Evolutionary conservation across 2,888 invertebrate species (phyloP).

Genomic region (Archips xylosteana): DNA sequence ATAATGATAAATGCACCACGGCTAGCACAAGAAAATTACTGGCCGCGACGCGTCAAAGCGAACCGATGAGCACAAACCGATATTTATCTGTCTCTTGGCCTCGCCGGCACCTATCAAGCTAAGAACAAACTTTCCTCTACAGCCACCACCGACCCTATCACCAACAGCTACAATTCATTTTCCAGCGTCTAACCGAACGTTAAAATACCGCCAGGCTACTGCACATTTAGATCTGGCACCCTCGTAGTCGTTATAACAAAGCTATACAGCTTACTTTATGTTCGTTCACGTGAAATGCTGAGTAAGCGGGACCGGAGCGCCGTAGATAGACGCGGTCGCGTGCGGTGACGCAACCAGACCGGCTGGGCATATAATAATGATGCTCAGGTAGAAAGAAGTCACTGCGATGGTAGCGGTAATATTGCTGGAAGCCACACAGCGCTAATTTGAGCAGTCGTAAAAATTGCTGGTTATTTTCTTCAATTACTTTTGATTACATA

Average conservation of each 20-base stretch:
- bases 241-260: constrained; percentile 17
- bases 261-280: constrained; percentile 48
- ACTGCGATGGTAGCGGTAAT: constrained; percentile 17
- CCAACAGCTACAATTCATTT: constrained; percentile 20
- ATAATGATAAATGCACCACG: constrained; percentile 37
- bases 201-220: constrained; percentile 30
- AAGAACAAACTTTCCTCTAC: constrained; percentile 49
- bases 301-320: constrained; percentile 50
- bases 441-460: neutral
- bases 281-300: constrained; percentile 30
- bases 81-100: constrained; percentile 74
- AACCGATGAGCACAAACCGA: constrained; percentile 56
- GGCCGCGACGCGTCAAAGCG: constrained; percentile 67
- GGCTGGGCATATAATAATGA: constrained; percentile 52
- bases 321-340: constrained; percentile 61
- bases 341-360: constrained; percentile 66
- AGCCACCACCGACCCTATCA: constrained; percentile 9
- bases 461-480: constrained; percentile 2
- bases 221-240: constrained; percentile 22
- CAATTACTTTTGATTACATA: neutral
- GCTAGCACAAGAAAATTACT: constrained; percentile 53
- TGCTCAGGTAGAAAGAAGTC: constrained; percentile 40
- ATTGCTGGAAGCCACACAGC: constrained; percentile 1
- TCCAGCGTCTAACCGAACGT: neutral
- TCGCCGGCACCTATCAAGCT: constrained; percentile 66